Evolutionary conservation across 1,140 invertebrate species (phyloP).

Genomic region (Scaptomyza pallida): DNA sequence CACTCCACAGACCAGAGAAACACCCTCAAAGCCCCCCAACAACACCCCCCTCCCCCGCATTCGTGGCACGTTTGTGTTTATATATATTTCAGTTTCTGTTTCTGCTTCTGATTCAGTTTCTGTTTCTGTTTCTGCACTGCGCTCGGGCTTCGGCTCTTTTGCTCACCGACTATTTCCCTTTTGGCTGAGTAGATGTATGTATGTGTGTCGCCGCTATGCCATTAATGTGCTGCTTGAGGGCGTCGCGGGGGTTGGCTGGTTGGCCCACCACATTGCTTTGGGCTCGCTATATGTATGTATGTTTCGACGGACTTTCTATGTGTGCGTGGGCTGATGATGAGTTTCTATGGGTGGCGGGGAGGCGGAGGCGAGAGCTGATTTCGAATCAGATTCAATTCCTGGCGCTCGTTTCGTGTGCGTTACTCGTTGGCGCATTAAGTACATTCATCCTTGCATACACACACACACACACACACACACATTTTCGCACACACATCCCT

Average conservation of each 20-base stretch:
- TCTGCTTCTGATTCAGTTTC: slow-evolving; percentile 13
- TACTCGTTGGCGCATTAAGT: slow-evolving; percentile 76
- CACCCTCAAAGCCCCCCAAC: background rate
- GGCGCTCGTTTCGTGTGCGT: slow-evolving; percentile 56
- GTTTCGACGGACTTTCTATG: no score
- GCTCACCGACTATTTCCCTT: slow-evolving; percentile 5
- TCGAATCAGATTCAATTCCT: slow-evolving; percentile 51
- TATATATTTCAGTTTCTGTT: slow-evolving; percentile 17
- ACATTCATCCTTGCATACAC: slow-evolving; percentile 34
- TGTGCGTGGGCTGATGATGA: slow-evolving; percentile 2
- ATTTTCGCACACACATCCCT: slow-evolving; percentile 24
- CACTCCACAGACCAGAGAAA: slow-evolving; percentile 17
- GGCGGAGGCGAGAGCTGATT: no score
- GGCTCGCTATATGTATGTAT: no score
- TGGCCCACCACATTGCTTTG: background rate
- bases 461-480: slow-evolving; percentile 7
- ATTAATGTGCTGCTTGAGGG: slow-evolving; percentile 75
- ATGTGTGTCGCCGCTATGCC: slow-evolving; percentile 42
- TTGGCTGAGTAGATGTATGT: slow-evolving; percentile 18
- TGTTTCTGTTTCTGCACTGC: slow-evolving; percentile 34
- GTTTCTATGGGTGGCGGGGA: slow-evolving; percentile 35
- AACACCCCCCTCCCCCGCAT: background rate
- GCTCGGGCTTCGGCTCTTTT: slow-evolving; percentile 5
- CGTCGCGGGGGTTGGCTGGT: slow-evolving; percentile 22
- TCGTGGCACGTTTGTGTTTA: slow-evolving; percentile 20